A percentile compares a stretch with the other conserved stretches of the same genome.
Conservation (phyloP, 2,888 invertebrate species). For the Anarsia innoxiella region DNA sequence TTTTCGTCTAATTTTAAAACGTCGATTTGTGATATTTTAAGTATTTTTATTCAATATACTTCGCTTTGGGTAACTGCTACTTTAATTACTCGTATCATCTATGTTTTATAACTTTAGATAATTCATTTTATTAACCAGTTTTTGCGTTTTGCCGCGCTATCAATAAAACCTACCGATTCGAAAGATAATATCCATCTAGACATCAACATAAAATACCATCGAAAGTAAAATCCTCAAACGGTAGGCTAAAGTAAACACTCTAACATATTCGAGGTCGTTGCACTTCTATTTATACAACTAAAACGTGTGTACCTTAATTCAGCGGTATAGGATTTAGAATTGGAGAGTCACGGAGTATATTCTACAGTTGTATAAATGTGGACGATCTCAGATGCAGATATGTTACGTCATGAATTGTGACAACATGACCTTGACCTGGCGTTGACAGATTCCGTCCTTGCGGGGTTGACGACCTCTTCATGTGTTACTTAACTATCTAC, state of each 20-base stretch:
- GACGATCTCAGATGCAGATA: slow-evolving; percentile 70
- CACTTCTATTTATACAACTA: slow-evolving; percentile 50
- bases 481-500: slow-evolving; percentile 33
- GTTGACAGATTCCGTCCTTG: slow-evolving; percentile 72
- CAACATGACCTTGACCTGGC: slow-evolving; percentile 65
- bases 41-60: too few relatives aligned
- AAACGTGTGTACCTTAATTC: slow-evolving; percentile 32
- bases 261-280: slow-evolving; percentile 52
- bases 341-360: slow-evolving; percentile 16
- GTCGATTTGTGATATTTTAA: slow-evolving; percentile 64
- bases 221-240: slow-evolving; percentile 58
- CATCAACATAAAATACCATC: too few relatives aligned
- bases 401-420: slow-evolving; percentile 46
- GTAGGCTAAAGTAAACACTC: slow-evolving; percentile 33
- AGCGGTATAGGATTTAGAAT: slow-evolving; percentile 44
- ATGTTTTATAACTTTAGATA: too few relatives aligned
- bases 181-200: too few relatives aligned
- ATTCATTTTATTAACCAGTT: too few relatives aligned
- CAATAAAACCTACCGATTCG: too few relatives aligned
- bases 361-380: slow-evolving; percentile 47
- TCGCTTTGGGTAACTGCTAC: too few relatives aligned
- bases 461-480: slow-evolving; percentile 58
- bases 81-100: too few relatives aligned
- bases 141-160: too few relatives aligned
- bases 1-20: slow-evolving; percentile 64